A percentile compares a stretch with the other conserved stretches of the same genome.
Evolutionary conservation across 2,888 invertebrate genomes (phyloP).

Genomic region (Pomacea canaliculata): DNA sequence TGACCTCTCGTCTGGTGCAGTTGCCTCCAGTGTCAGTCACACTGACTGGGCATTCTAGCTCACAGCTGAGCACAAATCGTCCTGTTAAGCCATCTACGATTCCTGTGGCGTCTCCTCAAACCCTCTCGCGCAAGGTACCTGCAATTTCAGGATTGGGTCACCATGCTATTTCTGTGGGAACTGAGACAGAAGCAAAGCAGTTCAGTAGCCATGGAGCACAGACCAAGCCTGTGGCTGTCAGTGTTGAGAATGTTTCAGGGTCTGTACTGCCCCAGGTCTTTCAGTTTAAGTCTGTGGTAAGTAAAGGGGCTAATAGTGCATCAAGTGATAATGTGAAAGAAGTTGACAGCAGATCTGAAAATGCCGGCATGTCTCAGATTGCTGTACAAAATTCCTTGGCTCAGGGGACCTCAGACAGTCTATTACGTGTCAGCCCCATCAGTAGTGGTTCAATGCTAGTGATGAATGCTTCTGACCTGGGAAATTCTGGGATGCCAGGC

Average conservation of each 20-base stretch:
- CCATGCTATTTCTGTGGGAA: slow-evolving; percentile 16
- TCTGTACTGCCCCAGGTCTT: too few species aligned
- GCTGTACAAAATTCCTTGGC: too few species aligned
- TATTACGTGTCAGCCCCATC: background rate
- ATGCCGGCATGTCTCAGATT: background rate
- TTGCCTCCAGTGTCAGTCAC: background rate
- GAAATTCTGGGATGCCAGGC: background rate
- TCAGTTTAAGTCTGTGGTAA: background rate
- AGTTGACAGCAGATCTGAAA: background rate
- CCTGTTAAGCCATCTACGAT: background rate
- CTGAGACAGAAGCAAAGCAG: slow-evolving; percentile 13
- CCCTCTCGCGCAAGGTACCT: background rate
- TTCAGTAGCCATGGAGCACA: slow-evolving; percentile 20
- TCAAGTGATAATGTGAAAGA: background rate
- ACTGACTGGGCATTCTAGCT: background rate
- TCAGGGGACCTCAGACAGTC: background rate
- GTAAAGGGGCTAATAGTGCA: background rate
- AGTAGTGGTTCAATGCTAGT: background rate
- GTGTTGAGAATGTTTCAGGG: background rate
- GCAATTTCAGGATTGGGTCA: background rate
- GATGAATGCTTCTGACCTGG: background rate
- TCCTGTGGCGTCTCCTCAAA: background rate
- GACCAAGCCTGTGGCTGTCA: background rate
- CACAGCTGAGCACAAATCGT: background rate
- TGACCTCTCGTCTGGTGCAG: slow-evolving; percentile 2